These are phyloP conservation scores for Lepidonotus clava DNA, from an alignment of 2,888 invertebrate species.

Conservation along the genomic window DNA sequence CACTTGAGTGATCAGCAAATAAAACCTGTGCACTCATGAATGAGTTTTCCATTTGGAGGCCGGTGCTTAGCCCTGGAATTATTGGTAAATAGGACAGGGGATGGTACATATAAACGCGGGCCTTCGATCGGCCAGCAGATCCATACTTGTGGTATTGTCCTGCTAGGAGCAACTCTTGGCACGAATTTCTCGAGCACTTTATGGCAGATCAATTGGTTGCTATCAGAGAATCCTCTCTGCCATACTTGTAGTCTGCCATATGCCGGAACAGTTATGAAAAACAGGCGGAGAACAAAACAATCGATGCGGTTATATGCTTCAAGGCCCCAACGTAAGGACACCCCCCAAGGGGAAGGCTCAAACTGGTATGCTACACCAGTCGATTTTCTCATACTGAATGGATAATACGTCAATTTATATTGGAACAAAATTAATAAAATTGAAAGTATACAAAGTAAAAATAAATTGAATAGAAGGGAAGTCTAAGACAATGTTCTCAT, in stretches of 20 bases:
- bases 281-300: neutral
- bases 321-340: neutral
- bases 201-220: neutral
- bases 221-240: neutral
- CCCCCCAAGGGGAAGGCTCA: too few species aligned
- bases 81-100: constrained; percentile 37
- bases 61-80: neutral
- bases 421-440: too few species aligned
- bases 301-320: neutral
- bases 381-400: too few species aligned
- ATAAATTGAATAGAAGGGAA: too few species aligned
- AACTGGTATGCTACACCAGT: too few species aligned
- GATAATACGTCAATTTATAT: too few species aligned
- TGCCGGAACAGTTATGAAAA: constrained; percentile 23
- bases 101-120: constrained; percentile 5
- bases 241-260: neutral
- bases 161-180: neutral
- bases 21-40: constrained; percentile 19
- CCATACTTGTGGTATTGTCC: constrained; percentile 18
- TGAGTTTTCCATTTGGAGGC: constrained; percentile 28
- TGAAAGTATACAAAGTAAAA: too few species aligned
- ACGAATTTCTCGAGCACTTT: neutral
- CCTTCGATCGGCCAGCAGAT: neutral
- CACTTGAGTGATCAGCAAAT: constrained; percentile 28
- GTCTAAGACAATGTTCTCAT: too few species aligned